These are phyloP conservation scores for Sialia sialis DNA, from an alignment of 2,113 vertebrate genomes.

Conservation along the genomic window DNA sequence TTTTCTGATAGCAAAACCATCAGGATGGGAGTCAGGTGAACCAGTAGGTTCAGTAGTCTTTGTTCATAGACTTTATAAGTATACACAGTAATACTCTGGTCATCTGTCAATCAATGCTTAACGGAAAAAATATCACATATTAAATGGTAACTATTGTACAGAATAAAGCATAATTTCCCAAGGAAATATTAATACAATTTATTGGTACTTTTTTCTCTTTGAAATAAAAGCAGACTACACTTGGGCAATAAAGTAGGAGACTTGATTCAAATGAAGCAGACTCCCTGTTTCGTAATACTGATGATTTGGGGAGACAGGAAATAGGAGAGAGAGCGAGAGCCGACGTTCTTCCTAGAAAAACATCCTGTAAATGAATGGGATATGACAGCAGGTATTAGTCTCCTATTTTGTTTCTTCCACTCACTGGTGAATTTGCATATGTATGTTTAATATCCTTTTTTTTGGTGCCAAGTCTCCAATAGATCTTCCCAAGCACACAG, in stretches of 20 bases:
- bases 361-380: neutral
- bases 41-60: neutral
- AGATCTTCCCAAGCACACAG: neutral
- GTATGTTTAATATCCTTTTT: neutral
- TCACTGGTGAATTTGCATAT: neutral
- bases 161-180: neutral
- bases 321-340: fast-evolving
- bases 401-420: neutral
- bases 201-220: neutral
- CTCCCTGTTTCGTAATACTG: neutral
- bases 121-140: neutral
- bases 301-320: neutral
- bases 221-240: neutral
- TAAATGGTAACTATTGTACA: neutral
- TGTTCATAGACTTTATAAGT: neutral
- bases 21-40: neutral
- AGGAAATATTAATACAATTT: neutral
- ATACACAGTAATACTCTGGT: neutral
- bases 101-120: neutral
- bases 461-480: neutral
- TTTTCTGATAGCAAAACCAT: neutral
- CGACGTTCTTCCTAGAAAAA: neutral
- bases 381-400: neutral
- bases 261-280: neutral
- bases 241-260: neutral